phyloP scores from a whole-genome alignment of 1,140 invertebrate genomes.

The Caenorhabditis elegans region DNA sequence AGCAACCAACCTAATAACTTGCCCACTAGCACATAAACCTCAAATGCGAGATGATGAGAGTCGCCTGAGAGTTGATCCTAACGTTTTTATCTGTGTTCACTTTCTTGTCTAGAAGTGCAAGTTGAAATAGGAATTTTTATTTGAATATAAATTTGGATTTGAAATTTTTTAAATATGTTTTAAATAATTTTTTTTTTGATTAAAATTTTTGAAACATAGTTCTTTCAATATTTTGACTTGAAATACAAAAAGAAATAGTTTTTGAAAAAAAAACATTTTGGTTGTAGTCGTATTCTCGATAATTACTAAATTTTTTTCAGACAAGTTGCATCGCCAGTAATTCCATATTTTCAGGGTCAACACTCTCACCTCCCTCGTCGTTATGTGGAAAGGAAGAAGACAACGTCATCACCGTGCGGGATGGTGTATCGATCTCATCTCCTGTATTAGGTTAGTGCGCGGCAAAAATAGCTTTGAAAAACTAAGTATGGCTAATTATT shows the following conservation, averaged over 20 bases:
- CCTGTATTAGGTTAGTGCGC: constrained; percentile 38
- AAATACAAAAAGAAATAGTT: too few relatives aligned
- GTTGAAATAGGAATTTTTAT: too few relatives aligned
- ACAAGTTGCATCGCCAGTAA: too few relatives aligned
- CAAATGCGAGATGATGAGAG: constrained; percentile 1
- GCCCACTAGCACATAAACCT: background rate
- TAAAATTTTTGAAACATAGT: background rate
- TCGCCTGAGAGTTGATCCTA: background rate
- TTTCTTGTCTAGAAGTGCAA: too few relatives aligned
- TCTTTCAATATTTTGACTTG: too few relatives aligned
- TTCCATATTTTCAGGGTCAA: background rate
- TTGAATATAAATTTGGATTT: too few relatives aligned
- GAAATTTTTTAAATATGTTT: too few relatives aligned
- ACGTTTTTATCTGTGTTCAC: background rate
- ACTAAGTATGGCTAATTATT: too few relatives aligned
- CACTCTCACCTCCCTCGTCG: background rate
- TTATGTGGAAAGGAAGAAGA: constrained; percentile 24
- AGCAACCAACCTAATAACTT: constrained; percentile 25
- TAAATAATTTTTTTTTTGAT: background rate
- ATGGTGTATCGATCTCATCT: constrained; percentile 46
- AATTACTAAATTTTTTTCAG: too few relatives aligned
- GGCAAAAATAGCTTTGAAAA: too few relatives aligned
- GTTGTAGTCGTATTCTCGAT: background rate
- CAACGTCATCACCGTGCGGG: constrained; percentile 48
- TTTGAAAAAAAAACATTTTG: too few relatives aligned